Evolutionary conservation across 92 coral and sea anemone genomes (phyloP).

Genomic region (Phenganax subtilis): DNA sequence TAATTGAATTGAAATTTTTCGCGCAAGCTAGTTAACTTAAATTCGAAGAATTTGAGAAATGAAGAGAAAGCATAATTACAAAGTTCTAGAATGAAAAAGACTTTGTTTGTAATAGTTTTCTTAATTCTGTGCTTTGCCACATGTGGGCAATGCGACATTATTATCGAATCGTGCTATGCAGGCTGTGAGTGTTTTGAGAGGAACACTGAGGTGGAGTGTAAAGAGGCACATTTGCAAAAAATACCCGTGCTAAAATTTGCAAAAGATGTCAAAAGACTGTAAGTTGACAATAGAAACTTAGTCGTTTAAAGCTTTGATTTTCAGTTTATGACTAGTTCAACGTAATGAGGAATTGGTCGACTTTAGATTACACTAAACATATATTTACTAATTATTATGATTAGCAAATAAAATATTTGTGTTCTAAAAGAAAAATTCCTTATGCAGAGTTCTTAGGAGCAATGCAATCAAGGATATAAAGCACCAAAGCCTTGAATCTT

Average conservation of each 20-base stretch:
- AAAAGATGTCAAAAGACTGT: conserved; percentile 57
- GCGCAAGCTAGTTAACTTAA: not conserved
- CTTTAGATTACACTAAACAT: no score
- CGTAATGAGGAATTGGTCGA: no score
- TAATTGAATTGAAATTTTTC: no score
- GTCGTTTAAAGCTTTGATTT: not conserved
- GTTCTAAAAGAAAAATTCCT: no score
- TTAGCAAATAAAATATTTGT: no score
- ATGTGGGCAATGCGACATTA: not conserved
- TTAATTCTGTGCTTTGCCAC: not conserved
- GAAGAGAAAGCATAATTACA: no score
- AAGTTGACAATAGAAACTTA: conserved; percentile 36
- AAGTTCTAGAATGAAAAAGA: not conserved
- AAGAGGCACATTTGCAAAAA: conserved; percentile 48
- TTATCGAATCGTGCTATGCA: conserved; percentile 47
- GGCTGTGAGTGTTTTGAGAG: conserved; percentile 58
- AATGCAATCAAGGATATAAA: conserved; percentile 32
- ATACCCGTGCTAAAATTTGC: conserved; percentile 55
- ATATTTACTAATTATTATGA: no score
- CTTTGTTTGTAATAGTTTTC: not conserved
- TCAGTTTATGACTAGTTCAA: no score
- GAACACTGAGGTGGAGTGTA: conserved; percentile 56
- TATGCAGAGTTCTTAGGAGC: conserved; percentile 39
- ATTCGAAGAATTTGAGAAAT: not conserved
- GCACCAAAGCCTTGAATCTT: conserved; percentile 30